Conservation (phyloP, 1,140 invertebrate genomes). For the Chymomyza costata region DNA sequence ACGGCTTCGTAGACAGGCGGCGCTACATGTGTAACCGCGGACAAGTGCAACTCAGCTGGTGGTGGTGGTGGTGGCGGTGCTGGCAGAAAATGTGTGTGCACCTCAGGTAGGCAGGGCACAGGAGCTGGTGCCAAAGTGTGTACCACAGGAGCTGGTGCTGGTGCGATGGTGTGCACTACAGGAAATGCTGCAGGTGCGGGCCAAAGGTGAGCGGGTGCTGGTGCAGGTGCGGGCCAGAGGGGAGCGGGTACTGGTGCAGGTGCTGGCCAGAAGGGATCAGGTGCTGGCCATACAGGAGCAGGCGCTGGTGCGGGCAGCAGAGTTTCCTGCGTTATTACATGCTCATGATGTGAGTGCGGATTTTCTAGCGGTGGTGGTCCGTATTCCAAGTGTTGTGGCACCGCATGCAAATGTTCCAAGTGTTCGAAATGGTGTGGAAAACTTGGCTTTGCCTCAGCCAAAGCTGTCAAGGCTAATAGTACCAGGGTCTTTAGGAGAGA, state of each 20-base stretch:
- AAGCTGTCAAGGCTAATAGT: slow-evolving; percentile 32
- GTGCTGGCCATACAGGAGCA: slow-evolving; percentile 25
- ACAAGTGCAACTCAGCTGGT: slow-evolving; percentile 34
- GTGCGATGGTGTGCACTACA: slow-evolving; percentile 32
- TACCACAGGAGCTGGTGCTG: slow-evolving; percentile 14
- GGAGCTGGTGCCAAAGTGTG: slow-evolving; percentile 9
- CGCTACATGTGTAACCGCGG: slow-evolving; percentile 37
- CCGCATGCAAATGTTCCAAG: slow-evolving; percentile 16
- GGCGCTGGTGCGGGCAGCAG: slow-evolving; percentile 26
- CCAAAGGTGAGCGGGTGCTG: slow-evolving; percentile 12
- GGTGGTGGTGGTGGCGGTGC: slow-evolving; percentile 31
- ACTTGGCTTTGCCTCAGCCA: slow-evolving; percentile 50
- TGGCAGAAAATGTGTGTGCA: slow-evolving; percentile 5
- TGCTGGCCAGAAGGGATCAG: slow-evolving; percentile 2
- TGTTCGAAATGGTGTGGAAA: slow-evolving; percentile 38
- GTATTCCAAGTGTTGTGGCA: slow-evolving; percentile 48
- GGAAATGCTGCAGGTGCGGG: slow-evolving; percentile 29
- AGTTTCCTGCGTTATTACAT: slow-evolving; percentile 29
- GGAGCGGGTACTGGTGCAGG: slow-evolving; percentile 20
- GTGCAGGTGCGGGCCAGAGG: slow-evolving; percentile 11
- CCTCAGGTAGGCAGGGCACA: no score
- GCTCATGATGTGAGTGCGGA: slow-evolving; percentile 14
- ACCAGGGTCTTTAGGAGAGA: no score
- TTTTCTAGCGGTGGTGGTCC: slow-evolving; percentile 21
- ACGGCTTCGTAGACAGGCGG: slow-evolving; percentile 58